phyloP scores from a whole-genome alignment of 1,140 invertebrate species.

The Holotrichia oblita region DNA sequence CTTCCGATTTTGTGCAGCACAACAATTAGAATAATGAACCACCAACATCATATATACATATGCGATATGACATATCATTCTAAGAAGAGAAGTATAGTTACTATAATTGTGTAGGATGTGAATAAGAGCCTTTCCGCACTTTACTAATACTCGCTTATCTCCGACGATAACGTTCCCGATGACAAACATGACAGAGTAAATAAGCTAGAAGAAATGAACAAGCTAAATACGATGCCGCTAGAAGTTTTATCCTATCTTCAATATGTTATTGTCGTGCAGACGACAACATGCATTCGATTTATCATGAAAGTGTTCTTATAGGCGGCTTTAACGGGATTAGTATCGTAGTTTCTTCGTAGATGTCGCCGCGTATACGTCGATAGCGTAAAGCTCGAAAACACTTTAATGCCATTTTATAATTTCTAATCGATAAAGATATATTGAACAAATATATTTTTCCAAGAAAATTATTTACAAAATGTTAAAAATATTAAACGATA shows the following conservation, averaged over 20 bases:
- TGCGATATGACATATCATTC: conserved; percentile 45
- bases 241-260: conserved; percentile 26
- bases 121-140: conserved; percentile 40
- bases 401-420: neutral
- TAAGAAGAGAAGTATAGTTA: conserved; percentile 45
- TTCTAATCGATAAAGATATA: neutral
- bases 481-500: too few relatives aligned
- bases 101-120: conserved; percentile 45
- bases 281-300: conserved; percentile 25
- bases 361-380: neutral
- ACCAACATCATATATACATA: conserved; percentile 43
- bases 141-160: conserved; percentile 34
- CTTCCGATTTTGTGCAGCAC: conserved; percentile 48
- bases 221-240: conserved; percentile 26
- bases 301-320: conserved; percentile 13
- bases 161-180: conserved; percentile 12
- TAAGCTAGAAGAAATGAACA: conserved; percentile 24
- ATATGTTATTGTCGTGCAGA: neutral
- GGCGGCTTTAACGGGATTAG: neutral
- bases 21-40: conserved; percentile 52
- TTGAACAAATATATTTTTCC: too few relatives aligned
- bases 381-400: neutral
- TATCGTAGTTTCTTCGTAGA: neutral
- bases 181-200: conserved; percentile 26
- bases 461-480: too few relatives aligned